phyloP scores from a whole-genome alignment of 2,888 invertebrate genomes.

The Notodonta ziczac region DNA sequence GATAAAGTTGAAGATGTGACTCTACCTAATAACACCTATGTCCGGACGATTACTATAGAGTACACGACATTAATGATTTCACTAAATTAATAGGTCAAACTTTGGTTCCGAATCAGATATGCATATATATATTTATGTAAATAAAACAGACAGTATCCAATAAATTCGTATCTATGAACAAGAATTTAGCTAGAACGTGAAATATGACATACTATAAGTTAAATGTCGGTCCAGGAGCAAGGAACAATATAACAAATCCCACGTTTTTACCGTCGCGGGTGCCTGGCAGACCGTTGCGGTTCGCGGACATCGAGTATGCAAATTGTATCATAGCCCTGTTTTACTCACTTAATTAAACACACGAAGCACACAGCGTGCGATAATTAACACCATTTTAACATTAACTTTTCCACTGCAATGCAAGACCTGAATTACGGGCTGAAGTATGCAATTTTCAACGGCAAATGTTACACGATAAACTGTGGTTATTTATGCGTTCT shows the following conservation, averaged over 20 bases:
- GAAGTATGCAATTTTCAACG: conserved; percentile 12
- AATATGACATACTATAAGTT: not conserved
- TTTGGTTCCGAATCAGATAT: not conserved
- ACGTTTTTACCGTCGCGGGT: conserved; percentile 20
- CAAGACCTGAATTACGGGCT: conserved; percentile 7
- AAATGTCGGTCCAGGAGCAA: conserved; percentile 7
- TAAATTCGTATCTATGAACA: not conserved
- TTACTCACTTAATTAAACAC: conserved; percentile 43
- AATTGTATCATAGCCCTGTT: conserved; percentile 33
- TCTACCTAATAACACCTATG: too few relatives aligned
- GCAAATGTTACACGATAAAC: conserved; percentile 11
- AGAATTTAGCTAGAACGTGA: too few relatives aligned
- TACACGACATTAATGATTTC: too few relatives aligned
- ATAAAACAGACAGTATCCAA: not conserved
- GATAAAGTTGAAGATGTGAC: too few relatives aligned
- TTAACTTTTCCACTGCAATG: conserved; percentile 28
- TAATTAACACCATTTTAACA: conserved; percentile 23
- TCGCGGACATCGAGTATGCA: conserved; percentile 31
- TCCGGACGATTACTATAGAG: too few relatives aligned
- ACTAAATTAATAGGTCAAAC: too few relatives aligned
- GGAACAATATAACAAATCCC: conserved; percentile 16
- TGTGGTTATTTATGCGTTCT: conserved; percentile 4
- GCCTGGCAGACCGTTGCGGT: conserved; percentile 24
- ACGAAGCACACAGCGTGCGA: conserved; percentile 20
- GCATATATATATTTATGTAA: not conserved